Conservation (phyloP, 37 sponge, comb jelly and placozoan species). For the Dysidea cf. avara region DNA sequence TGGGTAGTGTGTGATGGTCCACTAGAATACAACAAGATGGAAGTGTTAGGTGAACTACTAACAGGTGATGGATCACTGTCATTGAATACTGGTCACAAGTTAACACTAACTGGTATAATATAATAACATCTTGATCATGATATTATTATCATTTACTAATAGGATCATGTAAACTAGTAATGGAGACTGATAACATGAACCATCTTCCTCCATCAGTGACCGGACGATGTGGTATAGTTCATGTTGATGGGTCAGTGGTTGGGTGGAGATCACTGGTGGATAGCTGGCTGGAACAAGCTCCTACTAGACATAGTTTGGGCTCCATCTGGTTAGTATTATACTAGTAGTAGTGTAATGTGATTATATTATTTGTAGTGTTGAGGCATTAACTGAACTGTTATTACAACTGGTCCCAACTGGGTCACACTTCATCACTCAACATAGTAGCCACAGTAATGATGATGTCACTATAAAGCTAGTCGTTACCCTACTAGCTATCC, state of each 20-base stretch:
- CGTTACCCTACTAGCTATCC: no score
- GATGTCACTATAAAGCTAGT: no score
- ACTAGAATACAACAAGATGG: neutral
- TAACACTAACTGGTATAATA: constrained; percentile 30
- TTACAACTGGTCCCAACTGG: neutral
- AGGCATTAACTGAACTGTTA: neutral
- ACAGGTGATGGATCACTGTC: constrained; percentile 14
- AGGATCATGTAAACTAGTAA: constrained; percentile 43
- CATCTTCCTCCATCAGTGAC: constrained; percentile 27
- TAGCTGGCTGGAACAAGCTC: constrained; percentile 70
- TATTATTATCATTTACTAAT: neutral
- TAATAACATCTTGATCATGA: neutral
- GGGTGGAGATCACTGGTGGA: constrained; percentile 35
- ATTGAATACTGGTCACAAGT: constrained; percentile 27
- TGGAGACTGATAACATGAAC: constrained; percentile 37
- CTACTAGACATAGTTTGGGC: constrained; percentile 61
- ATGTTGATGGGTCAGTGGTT: constrained; percentile 24
- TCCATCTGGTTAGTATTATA: constrained; percentile 36
- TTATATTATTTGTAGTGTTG: neutral
- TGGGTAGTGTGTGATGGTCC: constrained; percentile 81
- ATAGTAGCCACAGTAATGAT: no score
- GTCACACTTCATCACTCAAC: no score
- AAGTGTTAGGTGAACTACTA: constrained; percentile 1
- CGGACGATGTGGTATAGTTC: constrained; percentile 20
- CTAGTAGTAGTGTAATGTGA: neutral